Evolutionary conservation across 2,797 vertebrate genomes (phyloP), one percentile per base, ranked within the genome.

Genomic region (Phataginus tetradactyla): DNA sequence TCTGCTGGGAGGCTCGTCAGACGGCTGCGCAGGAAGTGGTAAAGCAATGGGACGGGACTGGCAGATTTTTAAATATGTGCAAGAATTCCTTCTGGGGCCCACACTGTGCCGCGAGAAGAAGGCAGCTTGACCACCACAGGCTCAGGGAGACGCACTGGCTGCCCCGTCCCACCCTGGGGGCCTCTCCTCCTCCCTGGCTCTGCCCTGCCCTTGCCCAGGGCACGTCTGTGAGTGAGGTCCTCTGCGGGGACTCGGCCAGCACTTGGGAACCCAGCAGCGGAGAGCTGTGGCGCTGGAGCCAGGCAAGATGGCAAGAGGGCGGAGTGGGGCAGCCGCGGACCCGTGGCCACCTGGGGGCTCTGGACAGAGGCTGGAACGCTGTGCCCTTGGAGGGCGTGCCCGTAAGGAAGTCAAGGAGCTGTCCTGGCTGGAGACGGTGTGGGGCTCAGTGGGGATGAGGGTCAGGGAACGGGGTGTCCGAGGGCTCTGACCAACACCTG

Each of bases 1-100:
- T 14, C 57, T 21, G 11, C 10, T 3, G 0, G 7, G 8, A 8
- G 66, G 74, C 15, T 9, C n/a, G 3, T 20, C 1, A 14, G 45
- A 32, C 1, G 11, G 45, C 25, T 12, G 18, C 32, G 29, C 39
- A 57, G 55, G 23, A 34, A 75, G 61, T 37, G 21, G 61, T 25
- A 23, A 11, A 20, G 5, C 34, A 18, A 14, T 0, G 14, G 49
- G n/a, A 8, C 4, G 20, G 64, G 55, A 42, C 39, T 37, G 37
- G 51, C 2, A 51, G 29, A 14, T 81, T 64, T 34, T 27, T 61
- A 42, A 64, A 27, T 8, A 21, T 0, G 20, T 91, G 42, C 49
- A 68, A 32, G 32, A 21, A 59, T 25, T 32, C 68, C 75, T 63
- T 57, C 71, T 57, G 7, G 34, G n/a, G 37, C 51, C 34, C 55